Evolutionary conservation across 1,140 invertebrate genomes (phyloP).

Genomic region (Pogonomyrmex barbatus): DNA sequence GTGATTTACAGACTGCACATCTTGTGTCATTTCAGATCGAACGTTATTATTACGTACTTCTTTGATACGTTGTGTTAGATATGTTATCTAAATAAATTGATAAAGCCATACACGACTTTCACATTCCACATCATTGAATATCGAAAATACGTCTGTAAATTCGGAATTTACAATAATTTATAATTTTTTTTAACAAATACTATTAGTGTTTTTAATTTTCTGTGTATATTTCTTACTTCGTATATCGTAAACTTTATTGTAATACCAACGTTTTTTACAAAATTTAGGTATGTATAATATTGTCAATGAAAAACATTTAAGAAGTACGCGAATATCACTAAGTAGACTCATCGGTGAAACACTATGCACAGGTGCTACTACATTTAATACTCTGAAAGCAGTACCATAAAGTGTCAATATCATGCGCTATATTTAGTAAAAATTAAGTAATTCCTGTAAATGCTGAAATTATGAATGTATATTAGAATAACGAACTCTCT

Average conservation of each 20-base stretch:
- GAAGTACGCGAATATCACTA: slow-evolving; percentile 62
- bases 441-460: slow-evolving; percentile 67
- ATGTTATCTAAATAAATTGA: slow-evolving; percentile 51
- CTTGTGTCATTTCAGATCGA: slow-evolving; percentile 16
- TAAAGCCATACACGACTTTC: slow-evolving; percentile 24
- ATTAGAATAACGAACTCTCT: slow-evolving; percentile 67
- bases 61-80: background rate
- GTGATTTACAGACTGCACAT: slow-evolving; percentile 31
- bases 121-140: slow-evolving; percentile 38
- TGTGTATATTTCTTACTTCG: background rate
- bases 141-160: background rate
- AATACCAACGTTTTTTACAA: slow-evolving; percentile 39
- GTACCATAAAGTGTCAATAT: slow-evolving; percentile 62
- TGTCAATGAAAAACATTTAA: slow-evolving; percentile 64
- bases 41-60: background rate
- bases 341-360: slow-evolving; percentile 65
- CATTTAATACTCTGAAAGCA: slow-evolving; percentile 69
- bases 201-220: slow-evolving; percentile 26
- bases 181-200: slow-evolving; percentile 8
- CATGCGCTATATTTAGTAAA: slow-evolving; percentile 66
- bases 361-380: slow-evolving; percentile 62
- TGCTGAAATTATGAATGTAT: slow-evolving; percentile 71
- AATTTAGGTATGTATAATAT: slow-evolving; percentile 65
- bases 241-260: slow-evolving; percentile 37
- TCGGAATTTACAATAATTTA: slow-evolving; percentile 6